Evolutionary conservation across 1,140 invertebrate species (phyloP).

Genomic region (Thrips palmi): DNA sequence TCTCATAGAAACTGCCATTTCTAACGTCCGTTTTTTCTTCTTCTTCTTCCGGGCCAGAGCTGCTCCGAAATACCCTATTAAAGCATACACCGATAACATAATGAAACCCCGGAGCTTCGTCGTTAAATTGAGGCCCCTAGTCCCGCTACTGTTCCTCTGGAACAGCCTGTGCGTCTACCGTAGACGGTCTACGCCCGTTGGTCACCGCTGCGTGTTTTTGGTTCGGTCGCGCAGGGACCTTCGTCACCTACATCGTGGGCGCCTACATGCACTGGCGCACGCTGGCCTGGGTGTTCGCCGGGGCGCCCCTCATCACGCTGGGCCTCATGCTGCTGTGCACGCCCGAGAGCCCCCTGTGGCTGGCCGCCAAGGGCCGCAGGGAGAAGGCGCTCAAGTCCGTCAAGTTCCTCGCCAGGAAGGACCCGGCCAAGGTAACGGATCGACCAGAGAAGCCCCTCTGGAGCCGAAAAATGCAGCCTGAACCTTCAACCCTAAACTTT

Average conservation of each 20-base stretch:
- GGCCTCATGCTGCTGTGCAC: conserved; percentile 20
- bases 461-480: too few species aligned
- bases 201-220: neutral
- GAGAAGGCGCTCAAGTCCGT: conserved; percentile 17
- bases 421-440: too few species aligned
- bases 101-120: too few species aligned
- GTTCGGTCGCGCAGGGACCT: conserved; percentile 21
- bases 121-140: too few species aligned
- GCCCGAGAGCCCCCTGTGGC: conserved; percentile 26
- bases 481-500: too few species aligned
- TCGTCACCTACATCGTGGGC: conserved; percentile 23
- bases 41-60: too few species aligned
- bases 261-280: conserved; percentile 18
- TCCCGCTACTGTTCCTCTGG: neutral
- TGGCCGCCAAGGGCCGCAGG: conserved; percentile 12
- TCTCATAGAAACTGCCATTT: too few species aligned
- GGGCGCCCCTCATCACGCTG: conserved; percentile 19
- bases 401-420: conserved; percentile 20
- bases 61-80: too few species aligned
- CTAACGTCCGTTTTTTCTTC: too few species aligned
- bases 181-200: neutral
- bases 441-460: too few species aligned
- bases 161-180: neutral
- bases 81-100: too few species aligned
- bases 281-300: conserved; percentile 22